A percentile compares a stretch with the other conserved stretches of the same genome.
phyloP scores from a whole-genome alignment of 2,113 vertebrate species.

The Canis aureus region DNA sequence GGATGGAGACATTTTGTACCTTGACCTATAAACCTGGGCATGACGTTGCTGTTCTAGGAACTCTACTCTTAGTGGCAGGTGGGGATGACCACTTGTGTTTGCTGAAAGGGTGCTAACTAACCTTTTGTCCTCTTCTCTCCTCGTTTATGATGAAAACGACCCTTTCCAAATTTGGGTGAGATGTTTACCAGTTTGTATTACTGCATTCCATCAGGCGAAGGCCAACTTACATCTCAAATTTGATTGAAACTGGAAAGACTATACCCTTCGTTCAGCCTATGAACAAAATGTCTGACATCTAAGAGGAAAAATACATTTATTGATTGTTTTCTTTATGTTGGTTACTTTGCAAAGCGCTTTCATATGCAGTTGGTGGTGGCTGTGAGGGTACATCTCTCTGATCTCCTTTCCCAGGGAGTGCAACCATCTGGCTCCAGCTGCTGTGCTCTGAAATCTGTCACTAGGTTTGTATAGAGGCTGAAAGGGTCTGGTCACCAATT shows the following conservation, averaged over 20 bases:
- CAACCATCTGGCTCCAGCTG: background rate
- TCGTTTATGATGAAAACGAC: background rate
- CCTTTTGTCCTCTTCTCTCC: background rate
- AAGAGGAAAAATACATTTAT: background rate
- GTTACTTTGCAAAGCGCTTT: background rate
- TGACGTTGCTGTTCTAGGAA: background rate
- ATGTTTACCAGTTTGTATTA: background rate
- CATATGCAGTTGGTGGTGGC: background rate
- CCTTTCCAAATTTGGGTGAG: background rate
- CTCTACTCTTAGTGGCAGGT: background rate
- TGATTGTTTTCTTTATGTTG: background rate
- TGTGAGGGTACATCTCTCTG: background rate
- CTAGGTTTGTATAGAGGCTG: background rate
- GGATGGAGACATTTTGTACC: background rate
- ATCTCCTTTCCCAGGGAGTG: background rate
- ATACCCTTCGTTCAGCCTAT: background rate
- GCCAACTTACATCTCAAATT: slow-evolving; percentile 1
- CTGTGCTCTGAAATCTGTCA: background rate
- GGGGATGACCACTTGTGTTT: background rate
- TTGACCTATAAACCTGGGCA: background rate
- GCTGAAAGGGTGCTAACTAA: background rate
- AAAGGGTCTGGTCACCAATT: background rate
- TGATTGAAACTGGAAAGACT: background rate
- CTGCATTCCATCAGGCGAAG: background rate
- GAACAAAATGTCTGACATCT: background rate